Conservation (phyloP, 2,888 invertebrate genomes). For the Eurois occulta region DNA sequence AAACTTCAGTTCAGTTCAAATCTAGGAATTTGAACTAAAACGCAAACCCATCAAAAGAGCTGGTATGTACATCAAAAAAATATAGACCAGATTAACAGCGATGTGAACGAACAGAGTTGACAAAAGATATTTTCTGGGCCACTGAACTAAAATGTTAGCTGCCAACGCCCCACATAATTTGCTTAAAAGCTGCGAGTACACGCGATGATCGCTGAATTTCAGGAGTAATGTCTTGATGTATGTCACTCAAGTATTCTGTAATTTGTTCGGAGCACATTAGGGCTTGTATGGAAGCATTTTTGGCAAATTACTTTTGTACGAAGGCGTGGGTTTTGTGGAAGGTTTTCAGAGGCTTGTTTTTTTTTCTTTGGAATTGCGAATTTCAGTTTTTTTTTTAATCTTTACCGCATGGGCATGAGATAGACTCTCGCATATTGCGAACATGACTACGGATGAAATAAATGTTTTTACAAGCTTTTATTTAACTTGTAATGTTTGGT, state of each 20-base stretch:
- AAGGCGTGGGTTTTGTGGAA: not conserved
- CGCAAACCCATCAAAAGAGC: not conserved
- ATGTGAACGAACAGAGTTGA: constrained; percentile 30
- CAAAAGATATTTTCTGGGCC: constrained; percentile 54
- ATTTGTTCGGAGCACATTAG: constrained; percentile 46
- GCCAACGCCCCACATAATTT: constrained; percentile 57
- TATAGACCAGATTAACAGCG: constrained; percentile 10
- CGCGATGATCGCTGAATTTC: constrained; percentile 55
- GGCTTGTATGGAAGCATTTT: constrained; percentile 30
- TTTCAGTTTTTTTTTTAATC: not conserved
- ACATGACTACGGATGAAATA: too few relatives aligned
- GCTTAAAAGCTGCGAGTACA: constrained; percentile 59
- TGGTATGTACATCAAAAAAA: not conserved
- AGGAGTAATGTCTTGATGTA: constrained; percentile 58
- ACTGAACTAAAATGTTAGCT: constrained; percentile 61
- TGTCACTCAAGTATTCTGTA: constrained; percentile 46
- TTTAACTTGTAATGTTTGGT: too few relatives aligned
- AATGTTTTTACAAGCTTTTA: too few relatives aligned
- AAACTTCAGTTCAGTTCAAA: not conserved
- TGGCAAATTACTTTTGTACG: constrained; percentile 45
- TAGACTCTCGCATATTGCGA: too few relatives aligned
- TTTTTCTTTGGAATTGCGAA: not conserved
- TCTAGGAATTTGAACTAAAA: not conserved
- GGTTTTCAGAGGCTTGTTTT: not conserved
- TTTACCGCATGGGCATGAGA: too few relatives aligned